These are phyloP conservation scores for Andrena cerasifolii DNA, from an alignment of 1,140 invertebrate genomes.

Conservation along the genomic window DNA sequence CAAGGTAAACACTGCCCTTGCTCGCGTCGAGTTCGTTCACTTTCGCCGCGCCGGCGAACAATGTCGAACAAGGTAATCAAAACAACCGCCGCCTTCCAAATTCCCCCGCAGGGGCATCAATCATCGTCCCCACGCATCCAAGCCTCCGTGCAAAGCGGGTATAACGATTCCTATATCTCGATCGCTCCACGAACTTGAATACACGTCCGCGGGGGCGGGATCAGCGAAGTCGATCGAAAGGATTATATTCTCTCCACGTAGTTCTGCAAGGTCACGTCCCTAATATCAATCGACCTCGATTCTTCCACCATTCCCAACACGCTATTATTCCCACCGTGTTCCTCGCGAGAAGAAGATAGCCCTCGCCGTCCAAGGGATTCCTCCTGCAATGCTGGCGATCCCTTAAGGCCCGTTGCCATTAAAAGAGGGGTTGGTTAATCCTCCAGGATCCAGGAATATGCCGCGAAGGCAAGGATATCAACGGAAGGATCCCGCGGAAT, in stretches of 20 bases:
- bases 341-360: not conserved
- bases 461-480: not conserved
- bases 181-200: too few species aligned
- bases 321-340: conserved; percentile 4
- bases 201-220: too few species aligned
- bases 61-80: too few species aligned
- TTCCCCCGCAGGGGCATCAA: too few species aligned
- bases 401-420: conserved; percentile 1
- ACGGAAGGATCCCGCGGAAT: not conserved
- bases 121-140: too few species aligned
- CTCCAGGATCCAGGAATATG: not conserved
- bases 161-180: too few species aligned
- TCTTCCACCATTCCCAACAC: not conserved
- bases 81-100: too few species aligned
- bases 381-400: conserved; percentile 1
- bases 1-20: not conserved
- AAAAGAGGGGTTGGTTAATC: conserved; percentile 31
- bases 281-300: not conserved
- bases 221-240: too few species aligned
- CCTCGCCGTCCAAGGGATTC: not conserved
- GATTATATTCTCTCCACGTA: not conserved
- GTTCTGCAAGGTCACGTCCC: not conserved
- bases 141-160: too few species aligned
- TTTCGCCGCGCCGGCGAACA: not conserved
- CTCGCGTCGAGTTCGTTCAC: not conserved